Base-by-base conservation (phyloP, 37 sponge, comb jelly and placozoan species). In the Geodia barretti region DNA sequence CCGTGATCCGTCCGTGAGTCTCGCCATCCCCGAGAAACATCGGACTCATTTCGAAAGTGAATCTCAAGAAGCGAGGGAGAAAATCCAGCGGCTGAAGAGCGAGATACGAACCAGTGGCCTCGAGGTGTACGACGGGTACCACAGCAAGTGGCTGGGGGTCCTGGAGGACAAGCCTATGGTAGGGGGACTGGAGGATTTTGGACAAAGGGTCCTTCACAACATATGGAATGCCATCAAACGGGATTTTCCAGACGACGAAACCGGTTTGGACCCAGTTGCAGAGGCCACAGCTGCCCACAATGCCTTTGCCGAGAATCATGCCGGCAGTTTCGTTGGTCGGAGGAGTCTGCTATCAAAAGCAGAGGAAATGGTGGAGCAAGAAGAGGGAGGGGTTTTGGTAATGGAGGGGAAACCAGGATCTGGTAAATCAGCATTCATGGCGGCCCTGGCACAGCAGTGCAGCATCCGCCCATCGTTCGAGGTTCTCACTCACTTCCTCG, bases 351-450 rank as follows among this genome's bases (percentile, higher is more conserved):
- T 93, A 39, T 82, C 81, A 37, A 60, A 93, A 26, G 90, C 88
- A 21, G 20, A 42, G 34, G 76, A 58, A 0, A 61, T 67, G 1
- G 47, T 92, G 39, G 72, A 79, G 14, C 58, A 38, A 30, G 68
- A 64, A 28, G 59, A 70, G 24, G 68, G 36, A n/a, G 64, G 77
- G 24, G 28, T 94, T 31, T 35, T 97, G 24, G 35, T 89, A 3
- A 68, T 79, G 1, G 40, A 75, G 14, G 97, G 97, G 19, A 94
- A 97, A 58, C 87, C 92, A 24, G 97, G 97, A 2, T 92, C 86
- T 39, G 97, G 97, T 1, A 97, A 94, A 76, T 88, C 95, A 36
- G 92, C 97, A 26, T 86, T 97, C 79, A 92, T 97, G 95, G 92
- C 90, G 68, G 89, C 88, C 25, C 36, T 91, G 21, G 82, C 91